Conservation (phyloP, 2,888 invertebrate genomes). For the Lottia scabra region DNA sequence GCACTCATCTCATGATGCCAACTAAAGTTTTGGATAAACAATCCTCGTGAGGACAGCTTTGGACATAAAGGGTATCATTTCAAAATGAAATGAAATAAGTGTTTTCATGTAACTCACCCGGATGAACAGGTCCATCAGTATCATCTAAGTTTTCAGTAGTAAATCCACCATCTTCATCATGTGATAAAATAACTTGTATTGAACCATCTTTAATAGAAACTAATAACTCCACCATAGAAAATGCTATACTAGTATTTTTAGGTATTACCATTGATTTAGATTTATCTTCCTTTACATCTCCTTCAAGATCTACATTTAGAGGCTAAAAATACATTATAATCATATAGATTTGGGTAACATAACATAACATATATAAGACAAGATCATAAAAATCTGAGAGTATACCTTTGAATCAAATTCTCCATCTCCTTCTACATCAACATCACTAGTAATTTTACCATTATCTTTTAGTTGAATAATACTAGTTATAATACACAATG, state of each 20-base stretch:
- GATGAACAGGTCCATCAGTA: conserved; percentile 1
- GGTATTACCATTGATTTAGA: conserved; percentile 24
- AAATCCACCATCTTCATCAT: conserved; percentile 24
- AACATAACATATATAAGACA: no score
- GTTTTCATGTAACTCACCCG: no score
- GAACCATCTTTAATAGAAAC: conserved; percentile 32
- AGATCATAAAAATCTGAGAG: no score
- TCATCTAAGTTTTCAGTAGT: conserved; percentile 4
- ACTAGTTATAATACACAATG: conserved; percentile 41
- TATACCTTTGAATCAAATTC: conserved; percentile 5
- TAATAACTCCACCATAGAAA: conserved; percentile 40
- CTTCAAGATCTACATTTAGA: conserved; percentile 1
- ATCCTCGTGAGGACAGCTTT: no score
- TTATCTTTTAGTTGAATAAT: conserved; percentile 35
- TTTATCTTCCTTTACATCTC: conserved; percentile 5
- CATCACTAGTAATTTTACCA: conserved; percentile 31
- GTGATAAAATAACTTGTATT: conserved; percentile 33
- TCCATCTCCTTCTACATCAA: conserved; percentile 19
- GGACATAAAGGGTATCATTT: no score
- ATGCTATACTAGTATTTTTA: conserved; percentile 37
- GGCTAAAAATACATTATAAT: neutral
- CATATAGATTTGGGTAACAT: no score
- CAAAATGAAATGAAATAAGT: no score
- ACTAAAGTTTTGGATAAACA: no score
- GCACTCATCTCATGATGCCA: no score